Base-by-base conservation (phyloP, 2,888 invertebrate genomes). In the Petrolisthes cinctipes region DNA sequence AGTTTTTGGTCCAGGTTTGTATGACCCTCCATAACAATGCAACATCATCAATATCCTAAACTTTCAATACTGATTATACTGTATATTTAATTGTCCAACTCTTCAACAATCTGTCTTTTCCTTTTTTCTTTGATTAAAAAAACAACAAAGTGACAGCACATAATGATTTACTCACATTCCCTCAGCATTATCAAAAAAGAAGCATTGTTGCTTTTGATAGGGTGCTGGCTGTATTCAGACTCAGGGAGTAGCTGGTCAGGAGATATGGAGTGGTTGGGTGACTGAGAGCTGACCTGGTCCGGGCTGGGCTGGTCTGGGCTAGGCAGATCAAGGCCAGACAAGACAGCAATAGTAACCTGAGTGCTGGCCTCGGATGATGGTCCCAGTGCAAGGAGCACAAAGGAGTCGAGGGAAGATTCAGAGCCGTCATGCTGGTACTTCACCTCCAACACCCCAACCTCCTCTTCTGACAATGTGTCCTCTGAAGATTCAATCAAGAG, bases 371-470 rank as follows among this genome's bases (percentile, higher is more conserved):
- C 89, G 4, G 88, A 88, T 2, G 88, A 82, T 7, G 82, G 79
- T 4, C 90, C 86, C 14, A 90, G 84, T n/a, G 89, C 89, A 17
- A 90, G 83, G 23, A 90, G 80, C 56, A 86, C 85, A 17, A 88
- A 80, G 17, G 86, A 88, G 82, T 90, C 90, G 5, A 75, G 61
- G 3, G 80, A 81, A 3, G 86, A 61, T 9, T 89, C 85, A 17
- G 89, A 88, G 7, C 89, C 89, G 76, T 87, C 87, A 75, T 90
- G 89, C 5, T 71, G 76, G 86, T 90, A 90, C 23, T 81, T 6
- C 7, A 90, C 76, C 7, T 71, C 71, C 5, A 86, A 86, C 20
- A 79, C 79, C 11, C 56, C 75, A 7, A 89, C 68, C n/a, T 86
- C 86, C 11, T 68, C 23, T 20, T 37, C 23, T 11, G 11, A 37